Evolutionary conservation across 2,797 vertebrate genomes (phyloP).

Genomic region (Malurus splendens): DNA sequence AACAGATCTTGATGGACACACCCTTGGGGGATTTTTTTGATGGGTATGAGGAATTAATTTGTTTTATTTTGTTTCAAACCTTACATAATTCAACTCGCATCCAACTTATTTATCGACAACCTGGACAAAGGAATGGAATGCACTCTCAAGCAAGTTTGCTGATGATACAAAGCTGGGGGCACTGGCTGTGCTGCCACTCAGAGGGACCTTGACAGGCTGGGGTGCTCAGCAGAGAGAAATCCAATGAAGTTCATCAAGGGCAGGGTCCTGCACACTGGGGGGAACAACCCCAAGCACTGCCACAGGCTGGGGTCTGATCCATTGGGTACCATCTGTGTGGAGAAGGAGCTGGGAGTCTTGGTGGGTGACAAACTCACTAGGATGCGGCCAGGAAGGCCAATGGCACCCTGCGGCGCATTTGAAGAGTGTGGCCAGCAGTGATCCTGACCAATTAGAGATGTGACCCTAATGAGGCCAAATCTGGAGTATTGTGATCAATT

Average conservation of each 20-base stretch:
- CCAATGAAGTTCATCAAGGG: neutral
- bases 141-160: neutral
- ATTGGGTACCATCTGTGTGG: neutral
- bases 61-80: neutral
- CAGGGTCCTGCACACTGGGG: neutral
- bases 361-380: neutral
- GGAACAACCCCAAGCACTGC: neutral
- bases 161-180: rapidly evolving
- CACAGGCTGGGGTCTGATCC: neutral
- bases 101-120: neutral
- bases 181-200: neutral
- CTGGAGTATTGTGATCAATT: neutral
- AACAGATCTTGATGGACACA: neutral
- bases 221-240: neutral
- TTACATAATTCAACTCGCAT: neutral
- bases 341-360: neutral
- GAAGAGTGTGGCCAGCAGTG: neutral
- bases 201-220: rapidly evolving
- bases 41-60: neutral
- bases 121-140: rapidly evolving
- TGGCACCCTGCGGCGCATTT: rapidly evolving
- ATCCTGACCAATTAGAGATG: neutral
- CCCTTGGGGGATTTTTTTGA: neutral
- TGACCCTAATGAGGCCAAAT: neutral
- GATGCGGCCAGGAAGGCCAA: neutral